Base-by-base conservation (phyloP, 92 coral and sea anemone genomes). In the Epizoanthus stellaris region DNA sequence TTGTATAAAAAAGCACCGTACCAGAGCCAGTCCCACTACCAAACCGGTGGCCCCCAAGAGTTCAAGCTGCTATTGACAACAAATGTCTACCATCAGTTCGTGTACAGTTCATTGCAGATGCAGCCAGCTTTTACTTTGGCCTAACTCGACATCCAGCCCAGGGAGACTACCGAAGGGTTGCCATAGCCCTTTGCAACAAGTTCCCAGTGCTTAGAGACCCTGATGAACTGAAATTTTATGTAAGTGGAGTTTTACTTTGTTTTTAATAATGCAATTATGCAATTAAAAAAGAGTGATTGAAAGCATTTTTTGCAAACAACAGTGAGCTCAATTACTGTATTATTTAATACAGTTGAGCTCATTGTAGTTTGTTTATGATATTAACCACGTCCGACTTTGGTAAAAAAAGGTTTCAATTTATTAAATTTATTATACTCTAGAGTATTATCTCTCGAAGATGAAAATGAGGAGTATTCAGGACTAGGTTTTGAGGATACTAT, bases 121-220 rank as follows among this genome's bases (percentile, higher is more conserved):
- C 85, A 45, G 91, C 88, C 13, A n/a, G 88, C 58, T 88, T 88
- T 77, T 88, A 82, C 61, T 75, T 64, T 70, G 88, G 75, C 15
- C 30, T 88, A 45, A 34, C 80, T 61, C 67, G 49, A 67, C 91
- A 88, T 69, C 88, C 91, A 23, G 23, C 53, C 54, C 91, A 88
- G 76, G 88, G 91, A 56, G 91, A 82, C 82, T 84, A 84, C 68
- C 73, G 79, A 62, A 38, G 90, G 34, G 81, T 87, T 67, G 87
- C 82, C 16, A 67, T 87, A 11, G 73, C 58, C 25, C 49, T 63
- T 69, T 88, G 91, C 69, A 62, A 59, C 65, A 82, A 23, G 62
- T 88, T 88, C 45, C 88, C 91, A 7, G 88, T 73, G 42, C 75
- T 88, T 56, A 76, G 80, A 57, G 91, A 82, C 47, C 60, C 74